Evolutionary conservation across 2,113 vertebrate genomes (phyloP), one percentile per base, ranked within the genome.

Genomic region (Eudyptes chrysolophus): DNA sequence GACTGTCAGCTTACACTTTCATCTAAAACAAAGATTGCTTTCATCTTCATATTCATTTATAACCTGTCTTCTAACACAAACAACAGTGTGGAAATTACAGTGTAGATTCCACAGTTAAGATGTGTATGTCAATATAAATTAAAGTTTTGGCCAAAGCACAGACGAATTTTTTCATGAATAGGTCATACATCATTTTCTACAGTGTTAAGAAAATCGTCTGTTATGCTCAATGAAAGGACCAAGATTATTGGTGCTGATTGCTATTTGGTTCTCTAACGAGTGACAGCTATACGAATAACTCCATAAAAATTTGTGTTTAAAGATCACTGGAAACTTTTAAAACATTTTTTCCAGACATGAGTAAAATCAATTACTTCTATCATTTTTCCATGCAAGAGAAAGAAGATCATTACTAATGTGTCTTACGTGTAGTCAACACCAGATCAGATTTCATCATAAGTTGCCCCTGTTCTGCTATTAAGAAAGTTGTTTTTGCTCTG

Each of bases 1-100:
- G 27, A 64, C 24, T 82, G 44, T 81, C 86, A 82, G 16, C 5
- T 87, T 64, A 49, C 13, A 38, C 48, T 92, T 95, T 92, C 64
- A 90, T 96, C 80, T 88, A 36, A 89, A 87, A 55, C 13, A 81
- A 78, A 83, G 65, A 84, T 36, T 91, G 18, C 92, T 96, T 95
- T 95, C 49, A 94, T 97, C 94, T 92, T 60, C 30, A 3, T 78
- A 49, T 54, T 83, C 9, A 74, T 93, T 81, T 92, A 30, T 70
- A 84, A 81, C 16, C 40, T 87, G 13, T 49, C n/a, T 88, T 70
- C 81, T 54, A 92, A 90, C 20, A 81, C 29, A 87, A 84, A 69
- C 2, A 80, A 27, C 0, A 3, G 20, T 48, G 38, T 77, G 57
- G 18, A 94, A 92, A 94, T 77, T 65, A 30, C n/a, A 89, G 15